Evolutionary conservation across 1,140 invertebrate genomes (phyloP), one percentile per base, ranked within the genome.

Genomic region (Drosophila sproati): DNA sequence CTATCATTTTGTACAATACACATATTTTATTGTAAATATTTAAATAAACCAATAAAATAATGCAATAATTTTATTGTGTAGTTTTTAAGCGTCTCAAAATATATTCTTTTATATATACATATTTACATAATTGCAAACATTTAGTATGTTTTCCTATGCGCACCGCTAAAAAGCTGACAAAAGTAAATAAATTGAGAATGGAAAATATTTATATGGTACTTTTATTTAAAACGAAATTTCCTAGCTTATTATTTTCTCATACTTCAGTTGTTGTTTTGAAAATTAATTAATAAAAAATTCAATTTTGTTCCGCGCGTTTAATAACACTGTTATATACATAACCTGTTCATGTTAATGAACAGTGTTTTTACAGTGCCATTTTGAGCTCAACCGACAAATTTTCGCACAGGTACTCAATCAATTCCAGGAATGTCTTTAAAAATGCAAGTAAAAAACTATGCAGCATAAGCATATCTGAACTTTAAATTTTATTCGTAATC

Each of bases 1-100:
- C 43, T 41, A 45, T 35, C 39, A 62, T 73, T 68, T 85, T 73
- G 51, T 86, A 61, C 64, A 73, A 73, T 73, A 29, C 50, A 62
- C 41, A 45, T 41, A 41, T 64, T 72, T 75, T 86, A 81, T 68
- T 85, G 82, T 85, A 85, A 81, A 85, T 85, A 85, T 86, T 76
- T 85, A 85, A 85, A 80, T 20, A 43, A 43, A n/a, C 73, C 81
- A 77, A 56, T 39, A 48, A 43, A 67, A 34, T 20, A 48, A 70
- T 47, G 43, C n/a, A 39, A 45, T 47, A 54, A 57, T 28, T 75
- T 64, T 52, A 72, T 80, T 77, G 61, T 63, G 32, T 86, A 85
- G 69, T 71, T 57, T 12, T 29, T 81, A 86, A 86, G 82, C 12
- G 48, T 45, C 51, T 70, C 47, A 45, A 39, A 29, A 62, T 43